Base-by-base conservation (phyloP, 2,797 vertebrate genomes). In the Diglossa cyanea region DNA sequence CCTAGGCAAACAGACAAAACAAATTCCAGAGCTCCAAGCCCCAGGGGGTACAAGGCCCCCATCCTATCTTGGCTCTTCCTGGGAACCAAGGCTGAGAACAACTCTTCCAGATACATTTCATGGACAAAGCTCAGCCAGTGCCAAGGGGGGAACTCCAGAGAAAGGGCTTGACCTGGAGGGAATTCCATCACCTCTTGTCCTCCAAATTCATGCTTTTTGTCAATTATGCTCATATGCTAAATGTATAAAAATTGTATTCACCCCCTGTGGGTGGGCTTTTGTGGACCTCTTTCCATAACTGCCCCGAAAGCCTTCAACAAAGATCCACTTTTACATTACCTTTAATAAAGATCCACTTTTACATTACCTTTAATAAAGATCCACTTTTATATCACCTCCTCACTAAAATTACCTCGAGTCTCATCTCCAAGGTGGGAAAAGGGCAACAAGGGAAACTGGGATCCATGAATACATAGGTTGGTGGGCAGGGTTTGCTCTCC, bases 1-100 rank as follows among this genome's bases (percentile, higher is more conserved):
- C n/a, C 14, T 7, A 28, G 18, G 30, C 24, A 39, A n/a, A 47
- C 37, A 39, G 4, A 24, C 26, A 54, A 65, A 44, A 31, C 7
- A 28, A 47, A 57, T 23, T 39, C 7, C 35, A 79, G 51, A 57
- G 18, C 33, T 39, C 14, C 23, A 28, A 40, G 42, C 3, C 28
- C 21, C 8, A 3, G 17, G 10, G 14, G 3, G 2, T 11, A 23
- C 23, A 17, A 39, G 30, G 42, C 23, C 7, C 17, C 50, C 4
- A 1, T 26, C 3, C 13, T 14, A 0, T 23, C 28, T 13, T n/a
- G 6, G 28, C 3, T n/a, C 17, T 17, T 57, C 40, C 51, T 21
- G 40, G 61, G 40, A 26, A 17, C 28, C 33, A 21, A 11, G 28
- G 17, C 28, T 1, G 1, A n/a, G 51, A n/a, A 31, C 40, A 39